Conservation (phyloP, 1,140 invertebrate genomes). For the Adelges cooleyi region DNA sequence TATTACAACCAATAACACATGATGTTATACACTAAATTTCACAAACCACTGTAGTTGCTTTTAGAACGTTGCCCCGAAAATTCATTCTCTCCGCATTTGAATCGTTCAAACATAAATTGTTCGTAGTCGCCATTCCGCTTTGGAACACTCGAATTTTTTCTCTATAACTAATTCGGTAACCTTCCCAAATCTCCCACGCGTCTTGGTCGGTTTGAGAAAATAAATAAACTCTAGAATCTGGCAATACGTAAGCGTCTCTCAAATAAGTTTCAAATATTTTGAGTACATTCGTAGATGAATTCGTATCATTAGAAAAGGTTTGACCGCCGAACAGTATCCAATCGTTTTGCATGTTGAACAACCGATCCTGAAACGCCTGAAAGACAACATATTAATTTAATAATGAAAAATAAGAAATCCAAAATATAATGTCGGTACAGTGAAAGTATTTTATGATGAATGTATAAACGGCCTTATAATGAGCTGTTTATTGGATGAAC, state of each 20-base stretch:
- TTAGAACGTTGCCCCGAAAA: background rate
- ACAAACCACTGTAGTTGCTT: constrained; percentile 14
- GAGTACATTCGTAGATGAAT: background rate
- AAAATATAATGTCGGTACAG: no score
- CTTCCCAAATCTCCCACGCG: constrained; percentile 12
- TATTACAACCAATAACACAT: background rate
- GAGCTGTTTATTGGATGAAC: no score
- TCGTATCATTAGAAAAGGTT: background rate
- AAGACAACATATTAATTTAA: no score
- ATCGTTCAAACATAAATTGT: background rate
- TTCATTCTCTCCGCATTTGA: background rate
- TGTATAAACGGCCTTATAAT: no score
- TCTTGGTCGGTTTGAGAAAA: background rate
- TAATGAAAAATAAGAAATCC: no score
- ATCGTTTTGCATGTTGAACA: background rate
- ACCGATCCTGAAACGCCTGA: background rate
- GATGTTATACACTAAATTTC: background rate
- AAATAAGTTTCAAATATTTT: constrained; percentile 2
- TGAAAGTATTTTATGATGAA: no score
- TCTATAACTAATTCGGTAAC: background rate
- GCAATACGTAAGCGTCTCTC: background rate
- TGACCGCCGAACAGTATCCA: background rate
- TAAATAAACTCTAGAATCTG: background rate
- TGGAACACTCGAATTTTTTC: background rate
- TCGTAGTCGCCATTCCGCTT: background rate